phyloP scores from a whole-genome alignment of 2,113 vertebrate species.

The Myiozetetes cayanensis region DNA sequence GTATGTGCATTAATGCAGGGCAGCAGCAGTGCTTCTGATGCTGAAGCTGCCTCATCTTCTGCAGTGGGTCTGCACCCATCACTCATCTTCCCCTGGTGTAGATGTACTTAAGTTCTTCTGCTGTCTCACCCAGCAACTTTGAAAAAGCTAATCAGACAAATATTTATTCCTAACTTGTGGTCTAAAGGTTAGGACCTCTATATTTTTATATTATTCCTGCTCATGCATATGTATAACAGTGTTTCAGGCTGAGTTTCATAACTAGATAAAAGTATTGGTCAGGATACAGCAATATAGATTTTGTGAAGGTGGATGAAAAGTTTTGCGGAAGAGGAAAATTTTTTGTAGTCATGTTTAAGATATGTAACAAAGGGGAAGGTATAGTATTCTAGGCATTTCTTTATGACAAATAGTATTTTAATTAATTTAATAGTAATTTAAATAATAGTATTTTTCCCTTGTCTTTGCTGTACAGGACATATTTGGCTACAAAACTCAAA shows the following conservation, averaged over 20 bases:
- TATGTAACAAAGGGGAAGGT: neutral
- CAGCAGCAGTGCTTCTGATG: neutral
- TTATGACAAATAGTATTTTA: neutral
- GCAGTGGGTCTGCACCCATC: neutral
- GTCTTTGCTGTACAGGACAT: constrained; percentile 70
- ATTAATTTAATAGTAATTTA: neutral
- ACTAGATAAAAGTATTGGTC: neutral
- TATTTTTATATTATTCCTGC: neutral
- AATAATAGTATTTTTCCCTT: neutral
- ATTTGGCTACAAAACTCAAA: constrained; percentile 74
- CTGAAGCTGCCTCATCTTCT: neutral
- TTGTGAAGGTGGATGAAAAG: neutral
- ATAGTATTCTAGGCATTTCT: neutral
- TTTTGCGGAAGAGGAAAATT: neutral
- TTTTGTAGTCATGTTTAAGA: neutral
- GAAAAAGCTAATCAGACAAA: neutral
- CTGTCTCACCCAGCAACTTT: neutral
- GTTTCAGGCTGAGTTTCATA: neutral
- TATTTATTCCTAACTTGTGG: neutral
- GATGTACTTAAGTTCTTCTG: neutral
- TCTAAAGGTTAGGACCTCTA: neutral
- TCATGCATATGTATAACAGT: neutral
- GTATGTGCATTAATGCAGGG: neutral
- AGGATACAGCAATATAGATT: neutral
- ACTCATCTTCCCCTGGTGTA: neutral